Base-by-base conservation (phyloP, 1,140 invertebrate genomes). In the Pristionchus pacificus region DNA sequence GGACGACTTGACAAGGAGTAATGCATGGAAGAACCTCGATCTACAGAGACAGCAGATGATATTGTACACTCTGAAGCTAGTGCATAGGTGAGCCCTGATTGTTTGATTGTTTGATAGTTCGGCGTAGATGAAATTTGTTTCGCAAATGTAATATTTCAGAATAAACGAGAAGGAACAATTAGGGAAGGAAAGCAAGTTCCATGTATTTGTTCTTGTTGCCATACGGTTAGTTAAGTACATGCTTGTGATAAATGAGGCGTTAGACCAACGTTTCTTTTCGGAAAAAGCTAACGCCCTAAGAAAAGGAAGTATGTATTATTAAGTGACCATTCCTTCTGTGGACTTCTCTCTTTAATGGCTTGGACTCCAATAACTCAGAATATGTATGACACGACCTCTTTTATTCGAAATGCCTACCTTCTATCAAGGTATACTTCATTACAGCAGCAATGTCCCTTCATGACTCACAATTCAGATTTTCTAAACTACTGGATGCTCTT, bases 111-210 rank as follows among this genome's bases (percentile, higher is more conserved):
- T n/a, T n/a, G n/a, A n/a, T n/a, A n/a, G n/a, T n/a, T n/a, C n/a
- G n/a, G n/a, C n/a, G n/a, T n/a, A n/a, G n/a, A n/a, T n/a, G n/a
- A n/a, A n/a, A n/a, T n/a, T n/a, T n/a, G n/a, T n/a, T n/a, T n/a
- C n/a, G n/a, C n/a, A n/a, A n/a, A n/a, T n/a, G n/a, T n/a, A n/a
- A n/a, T n/a, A n/a, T n/a, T n/a, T n/a, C n/a, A 86, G 93, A 86
- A 93, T 97, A 60, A 90, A 89, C 33, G 90, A 90, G 0, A 92
- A 91, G 65, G 90, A 91, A 70, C 89, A 91, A 15, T 86, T 97
- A 14, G 96, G 96, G 60, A 98, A 98, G 85, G 95, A 98, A 87
- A 95, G 94, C 31, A 95, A 96, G 86, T 97, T 98, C 84, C 95
- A 98, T 83, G 88, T 97, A 6, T 95, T 98, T 81, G 90, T 97